Evolutionary conservation across 2,797 vertebrate species (phyloP), one percentile per base, ranked within the genome.

Genomic region (Adrianichthys oophorus): DNA sequence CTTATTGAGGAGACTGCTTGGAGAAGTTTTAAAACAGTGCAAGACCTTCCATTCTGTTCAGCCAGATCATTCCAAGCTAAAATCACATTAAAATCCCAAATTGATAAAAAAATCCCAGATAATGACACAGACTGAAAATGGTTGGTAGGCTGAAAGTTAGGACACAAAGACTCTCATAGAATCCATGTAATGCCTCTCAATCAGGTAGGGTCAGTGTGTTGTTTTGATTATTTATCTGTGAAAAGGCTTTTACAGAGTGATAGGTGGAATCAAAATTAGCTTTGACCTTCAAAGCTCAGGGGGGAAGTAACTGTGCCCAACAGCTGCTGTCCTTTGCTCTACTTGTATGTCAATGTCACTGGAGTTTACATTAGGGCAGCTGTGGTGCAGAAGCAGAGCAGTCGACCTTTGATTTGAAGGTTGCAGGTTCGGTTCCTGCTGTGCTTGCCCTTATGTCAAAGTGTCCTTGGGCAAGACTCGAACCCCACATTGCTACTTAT

Each of bases 201-300:
- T 57, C 70, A 52, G 16, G 13, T 0, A 1, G 15, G 15, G 52
- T 41, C 8, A 47, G 17, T 47, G 43, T 32, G 58, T 55, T 69
- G 60, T 62, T 70, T 49, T 42, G 42, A 58, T 49, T 24, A 55
- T 73, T 52, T 46, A 41, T 55, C 44, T 58, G 19, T 65, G 52
- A 71, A 65, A 68, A 70, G 46, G 67, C 52, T 55, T 58, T 29
- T 43, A 57, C 53, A 43, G 44, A 12, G 43, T 70, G 56, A 61
- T 49, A 56, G 52, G 42, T 59, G 64, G 50, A 78, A 57, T 43
- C 56, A 59, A 59, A 71, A 53, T 42, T 59, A 64, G 32, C 42
- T 59, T 43, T 75, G 59, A 78, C 69, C 55, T 75, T 70, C 56
- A 54, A 19, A 48, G 46, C 49, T 49, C 54, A 56, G 51, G 47